Conservation (phyloP, 2,113 vertebrate species). For the Heterocephalus glaber region DNA sequence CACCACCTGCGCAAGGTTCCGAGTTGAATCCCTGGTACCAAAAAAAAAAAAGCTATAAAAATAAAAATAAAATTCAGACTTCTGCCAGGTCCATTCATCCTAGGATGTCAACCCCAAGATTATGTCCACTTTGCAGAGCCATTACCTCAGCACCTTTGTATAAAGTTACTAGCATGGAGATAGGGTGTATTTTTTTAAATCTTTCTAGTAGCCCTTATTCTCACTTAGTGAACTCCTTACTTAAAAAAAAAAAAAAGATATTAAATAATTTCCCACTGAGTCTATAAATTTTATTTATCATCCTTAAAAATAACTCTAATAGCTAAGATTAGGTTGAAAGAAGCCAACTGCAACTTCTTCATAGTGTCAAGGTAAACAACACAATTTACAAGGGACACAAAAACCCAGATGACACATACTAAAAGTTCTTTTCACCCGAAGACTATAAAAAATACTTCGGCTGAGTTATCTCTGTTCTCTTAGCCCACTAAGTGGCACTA, state of each 20-base stretch:
- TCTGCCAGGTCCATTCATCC: not conserved
- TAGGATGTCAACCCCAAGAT: not conserved
- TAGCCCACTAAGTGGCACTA: constrained; percentile 51
- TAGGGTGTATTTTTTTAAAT: not conserved
- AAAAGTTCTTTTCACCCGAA: constrained; percentile 52
- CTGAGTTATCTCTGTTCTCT: constrained; percentile 50
- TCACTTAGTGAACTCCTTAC: not conserved
- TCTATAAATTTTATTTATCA: not conserved
- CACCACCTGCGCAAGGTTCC: too few species aligned
- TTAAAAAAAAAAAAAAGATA: not conserved
- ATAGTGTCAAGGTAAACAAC: constrained; percentile 25
- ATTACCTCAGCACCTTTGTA: not conserved
- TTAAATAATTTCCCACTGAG: constrained; percentile 18
- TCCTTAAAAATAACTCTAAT: constrained; percentile 7
- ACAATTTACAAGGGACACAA: constrained; percentile 38
- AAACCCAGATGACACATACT: constrained; percentile 42
- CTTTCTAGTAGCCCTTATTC: not conserved
- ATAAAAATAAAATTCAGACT: constrained; percentile 39
- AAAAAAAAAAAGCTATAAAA: too few species aligned
- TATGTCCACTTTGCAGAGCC: not conserved
- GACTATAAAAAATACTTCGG: constrained; percentile 60
- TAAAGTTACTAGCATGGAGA: constrained; percentile 18
- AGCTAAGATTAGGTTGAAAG: constrained; percentile 18
- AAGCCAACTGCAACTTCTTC: not conserved
- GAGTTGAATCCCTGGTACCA: too few species aligned